Conservation (phyloP, 1,140 invertebrate species). For the Monochamus saltuarius region DNA sequence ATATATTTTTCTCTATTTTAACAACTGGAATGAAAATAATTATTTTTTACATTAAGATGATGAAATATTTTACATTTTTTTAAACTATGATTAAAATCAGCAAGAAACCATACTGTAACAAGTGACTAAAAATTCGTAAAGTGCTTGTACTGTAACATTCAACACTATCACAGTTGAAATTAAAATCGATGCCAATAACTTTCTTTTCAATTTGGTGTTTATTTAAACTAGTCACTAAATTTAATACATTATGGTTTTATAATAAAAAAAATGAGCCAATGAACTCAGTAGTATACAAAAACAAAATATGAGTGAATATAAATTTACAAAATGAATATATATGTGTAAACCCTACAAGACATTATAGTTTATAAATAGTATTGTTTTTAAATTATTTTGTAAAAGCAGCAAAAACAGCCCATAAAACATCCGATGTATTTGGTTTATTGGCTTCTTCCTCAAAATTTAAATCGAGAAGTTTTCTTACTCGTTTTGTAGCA, state of each 20-base stretch:
- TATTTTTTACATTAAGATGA: neutral
- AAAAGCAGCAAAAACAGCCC: conserved; percentile 98
- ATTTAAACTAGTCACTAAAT: neutral
- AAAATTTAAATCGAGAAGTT: conserved; percentile 94
- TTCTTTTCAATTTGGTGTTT: neutral
- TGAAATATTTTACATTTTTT: neutral
- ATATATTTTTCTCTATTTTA: neutral
- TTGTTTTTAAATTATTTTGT: conserved; percentile 77
- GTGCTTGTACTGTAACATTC: conserved; percentile 4
- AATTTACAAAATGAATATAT: conserved; percentile 15
- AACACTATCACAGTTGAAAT: conserved; percentile 12
- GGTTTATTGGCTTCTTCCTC: conserved; percentile 89
- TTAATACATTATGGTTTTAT: conserved; percentile 10
- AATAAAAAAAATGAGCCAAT: neutral
- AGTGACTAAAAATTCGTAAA: conserved; percentile 5
- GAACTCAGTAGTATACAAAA: conserved; percentile 1
- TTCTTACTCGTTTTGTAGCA: conserved; percentile 94
- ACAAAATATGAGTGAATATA: conserved; percentile 1
- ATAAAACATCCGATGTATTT: conserved; percentile 90
- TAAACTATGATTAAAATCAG: neutral
- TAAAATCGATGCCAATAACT: neutral
- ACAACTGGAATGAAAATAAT: neutral
- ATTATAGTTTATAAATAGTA: conserved; percentile 6
- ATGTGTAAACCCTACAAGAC: neutral
- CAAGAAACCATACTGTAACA: neutral